Evolutionary conservation across 2,888 invertebrate species (phyloP), one percentile per base, ranked within the genome.

Genomic region (Cephus runcator): DNA sequence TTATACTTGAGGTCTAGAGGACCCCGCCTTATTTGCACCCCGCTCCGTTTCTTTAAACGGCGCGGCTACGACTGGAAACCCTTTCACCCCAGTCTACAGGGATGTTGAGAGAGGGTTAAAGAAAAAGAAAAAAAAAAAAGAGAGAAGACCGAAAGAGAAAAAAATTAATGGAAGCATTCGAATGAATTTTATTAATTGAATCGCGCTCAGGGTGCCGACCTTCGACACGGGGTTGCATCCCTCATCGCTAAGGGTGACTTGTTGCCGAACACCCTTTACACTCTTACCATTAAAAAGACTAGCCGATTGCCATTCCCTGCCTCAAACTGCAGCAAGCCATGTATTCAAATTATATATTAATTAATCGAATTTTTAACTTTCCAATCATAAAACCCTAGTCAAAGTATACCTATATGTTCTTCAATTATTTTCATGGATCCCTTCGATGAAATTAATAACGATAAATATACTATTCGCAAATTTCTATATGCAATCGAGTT

Each of bases 181-280:
- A 86, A 88, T 87, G 88, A 88, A 89, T 90, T 89, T 89, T 89
- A 90, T 90, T 90, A 90, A 90, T 90, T 90, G 89, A 89, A 89
- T 89, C 86, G 86, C 84, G 79, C 81, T 83, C 83, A 82, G 84
- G 86, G 87, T 82, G 84, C 83, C 83, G 82, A 81, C 83, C 82
- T 85, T 83, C 82, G 83, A 83, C 83, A 85, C 85, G 82, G 79
- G 56, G 76, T 34, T 34, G 23, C 15, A 69, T 76, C 79, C 35
- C 76, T 78, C 75, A 81, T 79, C 75, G 80, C 56, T 81, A 78
- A 81, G 82, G 79, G 69, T 83, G 87, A 88, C 87, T 88, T 87
- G 86, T 87, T 85, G 85, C 87, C 40, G 23, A 56, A 56, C 56
- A 56, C 56, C 56, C 56, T 23, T 56, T 56, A 9, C 9, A 56